These are phyloP conservation scores for Trinectes maculatus DNA, from an alignment of 2,113 vertebrate genomes.

Conservation along the genomic window DNA sequence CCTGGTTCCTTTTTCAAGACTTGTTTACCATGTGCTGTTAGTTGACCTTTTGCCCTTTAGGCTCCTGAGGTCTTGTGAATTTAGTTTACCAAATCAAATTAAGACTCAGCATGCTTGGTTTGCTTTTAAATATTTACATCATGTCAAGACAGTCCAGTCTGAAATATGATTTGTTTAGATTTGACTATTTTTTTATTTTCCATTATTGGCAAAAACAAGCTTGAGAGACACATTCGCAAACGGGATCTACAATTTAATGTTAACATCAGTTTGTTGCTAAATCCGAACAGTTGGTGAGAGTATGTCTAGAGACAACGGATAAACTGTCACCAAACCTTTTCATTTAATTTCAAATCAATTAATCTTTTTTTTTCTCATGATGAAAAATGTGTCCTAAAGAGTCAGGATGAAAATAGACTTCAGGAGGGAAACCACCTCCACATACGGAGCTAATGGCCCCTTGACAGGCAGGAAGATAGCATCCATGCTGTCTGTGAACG, in stretches of 20 bases:
- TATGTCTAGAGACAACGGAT: conserved; percentile 11
- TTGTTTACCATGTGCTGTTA: not conserved
- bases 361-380: conserved; percentile 36
- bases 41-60: conserved; percentile 10
- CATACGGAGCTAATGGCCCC: conserved; percentile 52
- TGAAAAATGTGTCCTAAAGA: conserved; percentile 38
- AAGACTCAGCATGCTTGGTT: not conserved
- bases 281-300: conserved; percentile 13
- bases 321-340: conserved; percentile 16
- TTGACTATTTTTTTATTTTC: not conserved
- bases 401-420: conserved; percentile 39
- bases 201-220: not conserved
- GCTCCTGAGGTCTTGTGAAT: conserved; percentile 43
- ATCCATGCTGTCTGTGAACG: conserved; percentile 22
- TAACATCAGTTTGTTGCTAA: conserved; percentile 30
- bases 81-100: conserved; percentile 49
- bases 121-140: conserved; percentile 47
- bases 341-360: conserved; percentile 49
- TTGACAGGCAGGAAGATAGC: conserved; percentile 52
- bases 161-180: conserved; percentile 17
- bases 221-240: not conserved
- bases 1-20: not conserved
- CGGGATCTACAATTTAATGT: conserved; percentile 21
- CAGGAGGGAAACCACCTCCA: conserved; percentile 25
- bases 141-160: conserved; percentile 29